These are phyloP conservation scores for Stichopus horrens DNA, from an alignment of 53 echinoderm and acorn worm species.

Conservation along the genomic window DNA sequence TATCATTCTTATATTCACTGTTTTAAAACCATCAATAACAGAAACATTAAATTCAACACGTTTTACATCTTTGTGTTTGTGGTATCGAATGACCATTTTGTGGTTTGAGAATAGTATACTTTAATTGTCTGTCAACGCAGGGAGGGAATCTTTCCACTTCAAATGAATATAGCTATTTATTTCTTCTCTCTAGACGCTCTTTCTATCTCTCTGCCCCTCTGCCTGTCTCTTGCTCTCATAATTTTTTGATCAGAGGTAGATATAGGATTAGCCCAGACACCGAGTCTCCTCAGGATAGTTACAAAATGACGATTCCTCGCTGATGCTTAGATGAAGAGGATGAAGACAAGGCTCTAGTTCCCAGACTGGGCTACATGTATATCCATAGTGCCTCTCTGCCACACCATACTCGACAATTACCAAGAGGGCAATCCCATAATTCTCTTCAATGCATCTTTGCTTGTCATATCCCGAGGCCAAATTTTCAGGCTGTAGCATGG, in stretches of 20 bases:
- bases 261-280: neutral
- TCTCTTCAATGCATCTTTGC: conserved; percentile 27
- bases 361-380: neutral
- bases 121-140: too few species aligned
- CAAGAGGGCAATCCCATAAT: conserved; percentile 33
- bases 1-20: too few species aligned
- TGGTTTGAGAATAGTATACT: too few species aligned
- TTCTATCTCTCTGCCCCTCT: too few species aligned
- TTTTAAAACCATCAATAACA: too few species aligned
- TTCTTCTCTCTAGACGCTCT: too few species aligned
- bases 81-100: too few species aligned
- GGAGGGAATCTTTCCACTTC: too few species aligned
- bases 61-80: too few species aligned
- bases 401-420: conserved; percentile 8
- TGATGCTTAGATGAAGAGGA: neutral
- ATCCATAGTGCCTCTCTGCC: neutral
- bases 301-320: neutral
- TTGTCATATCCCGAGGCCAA: conserved; percentile 3
- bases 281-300: neutral
- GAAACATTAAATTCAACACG: too few species aligned
- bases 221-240: neutral
- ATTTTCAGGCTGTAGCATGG: conserved; percentile 14
- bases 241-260: neutral
- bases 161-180: too few species aligned
- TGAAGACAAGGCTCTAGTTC: neutral